A percentile compares a stretch with the other conserved stretches of the same genome.
Evolutionary conservation across 2,888 invertebrate species (phyloP).

Genomic region (Stictocephala bisonia): DNA sequence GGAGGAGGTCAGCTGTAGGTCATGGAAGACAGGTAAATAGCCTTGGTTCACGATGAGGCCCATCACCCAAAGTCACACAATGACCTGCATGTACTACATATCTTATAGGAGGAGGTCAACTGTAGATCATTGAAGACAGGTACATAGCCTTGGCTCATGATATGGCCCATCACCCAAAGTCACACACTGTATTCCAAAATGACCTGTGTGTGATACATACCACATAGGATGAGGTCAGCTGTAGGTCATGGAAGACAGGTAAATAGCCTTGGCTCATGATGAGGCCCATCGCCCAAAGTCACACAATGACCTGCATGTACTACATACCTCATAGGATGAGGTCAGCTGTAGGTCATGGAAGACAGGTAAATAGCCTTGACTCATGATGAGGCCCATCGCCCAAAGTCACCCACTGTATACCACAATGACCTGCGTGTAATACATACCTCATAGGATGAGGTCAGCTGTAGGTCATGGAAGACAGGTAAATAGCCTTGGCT

Average conservation of each 20-base stretch:
- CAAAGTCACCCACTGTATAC: conserved; percentile 74
- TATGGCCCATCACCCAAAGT: no score
- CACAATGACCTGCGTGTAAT: no score
- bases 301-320: neutral
- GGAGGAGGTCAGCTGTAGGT: conserved; percentile 78
- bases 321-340: conserved; percentile 77
- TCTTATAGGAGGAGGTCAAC: no score
- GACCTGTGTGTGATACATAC: no score
- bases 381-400: conserved; percentile 73
- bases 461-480: conserved; percentile 78
- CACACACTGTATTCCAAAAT: no score
- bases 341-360: conserved; percentile 80
- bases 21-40: conserved; percentile 79
- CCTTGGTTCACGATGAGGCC: conserved; percentile 72
- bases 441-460: conserved; percentile 79
- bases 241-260: conserved; percentile 79
- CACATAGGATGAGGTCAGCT: conserved; percentile 81
- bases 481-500: conserved; percentile 77
- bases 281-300: conserved; percentile 66
- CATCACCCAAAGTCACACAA: conserved; percentile 63
- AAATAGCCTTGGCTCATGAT: conserved; percentile 74
- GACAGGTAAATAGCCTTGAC: conserved; percentile 76
- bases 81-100: no score
- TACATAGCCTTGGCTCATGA: no score
- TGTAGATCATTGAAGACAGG: no score